Evolutionary conservation across 1,140 invertebrate genomes (phyloP).

Genomic region (Atta texana): DNA sequence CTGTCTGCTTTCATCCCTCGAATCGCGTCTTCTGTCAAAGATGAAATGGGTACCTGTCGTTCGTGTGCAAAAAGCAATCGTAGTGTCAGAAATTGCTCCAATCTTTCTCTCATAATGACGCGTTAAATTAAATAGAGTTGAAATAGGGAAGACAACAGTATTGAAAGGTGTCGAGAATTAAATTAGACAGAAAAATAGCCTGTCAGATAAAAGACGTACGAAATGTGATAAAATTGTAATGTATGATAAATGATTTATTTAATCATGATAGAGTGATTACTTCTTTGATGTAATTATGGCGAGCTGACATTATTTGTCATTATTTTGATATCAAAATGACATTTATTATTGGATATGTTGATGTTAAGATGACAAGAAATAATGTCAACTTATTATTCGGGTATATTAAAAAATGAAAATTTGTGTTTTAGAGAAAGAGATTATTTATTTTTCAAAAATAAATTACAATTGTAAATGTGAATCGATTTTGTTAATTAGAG

Average conservation of each 20-base stretch:
- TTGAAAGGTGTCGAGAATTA: conserved; percentile 9
- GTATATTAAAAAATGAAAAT: neutral
- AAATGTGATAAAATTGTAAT: neutral
- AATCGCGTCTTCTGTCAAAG: conserved; percentile 40
- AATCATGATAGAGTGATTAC: neutral
- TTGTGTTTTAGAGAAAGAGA: neutral
- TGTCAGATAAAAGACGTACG: neutral
- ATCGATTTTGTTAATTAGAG: neutral
- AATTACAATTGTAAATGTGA: conserved; percentile 11
- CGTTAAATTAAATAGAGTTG: conserved; percentile 37
- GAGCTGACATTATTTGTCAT: too few relatives aligned
- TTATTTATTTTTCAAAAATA: conserved; percentile 13
- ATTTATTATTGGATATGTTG: too few relatives aligned
- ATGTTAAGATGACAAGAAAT: too few relatives aligned
- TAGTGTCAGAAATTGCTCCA: conserved; percentile 4
- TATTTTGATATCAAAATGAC: too few relatives aligned
- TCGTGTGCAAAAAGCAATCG: conserved; percentile 29
- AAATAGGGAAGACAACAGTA: neutral
- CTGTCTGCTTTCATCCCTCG: conserved; percentile 41
- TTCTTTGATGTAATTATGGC: neutral
- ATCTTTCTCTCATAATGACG: neutral
- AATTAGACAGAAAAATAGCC: neutral
- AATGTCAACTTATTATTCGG: too few relatives aligned
- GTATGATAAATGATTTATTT: neutral
- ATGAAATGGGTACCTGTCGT: conserved; percentile 44